Evolutionary conservation across 2,113 vertebrate species (phyloP).

Genomic region (Elephantulus edwardii): DNA sequence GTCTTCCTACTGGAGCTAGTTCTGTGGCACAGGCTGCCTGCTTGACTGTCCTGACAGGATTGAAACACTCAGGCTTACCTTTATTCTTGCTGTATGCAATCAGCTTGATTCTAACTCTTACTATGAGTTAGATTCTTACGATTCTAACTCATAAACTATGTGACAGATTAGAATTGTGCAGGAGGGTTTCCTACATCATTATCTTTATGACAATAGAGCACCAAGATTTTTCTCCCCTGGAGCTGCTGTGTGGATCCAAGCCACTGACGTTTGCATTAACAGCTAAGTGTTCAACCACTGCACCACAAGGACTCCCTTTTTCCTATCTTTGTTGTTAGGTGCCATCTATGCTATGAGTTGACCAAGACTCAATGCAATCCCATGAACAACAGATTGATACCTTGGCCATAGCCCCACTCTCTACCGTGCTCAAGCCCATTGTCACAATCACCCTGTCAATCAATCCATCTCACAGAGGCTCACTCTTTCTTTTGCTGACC

Average conservation of each 20-base stretch:
- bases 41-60: not conserved
- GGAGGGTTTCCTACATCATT: not conserved
- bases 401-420: too few relatives aligned
- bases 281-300: not conserved
- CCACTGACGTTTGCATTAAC: not conserved
- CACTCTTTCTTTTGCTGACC: too few relatives aligned
- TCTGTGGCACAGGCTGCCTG: accelerated
- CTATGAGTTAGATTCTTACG: too few relatives aligned
- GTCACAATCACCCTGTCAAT: too few relatives aligned
- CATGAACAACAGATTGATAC: too few relatives aligned
- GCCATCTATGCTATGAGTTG: not conserved
- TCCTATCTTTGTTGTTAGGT: not conserved
- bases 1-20: accelerated
- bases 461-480: too few relatives aligned
- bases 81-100: not conserved
- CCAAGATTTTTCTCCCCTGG: not conserved
- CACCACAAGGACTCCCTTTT: not conserved
- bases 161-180: not conserved
- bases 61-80: not conserved
- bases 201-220: not conserved
- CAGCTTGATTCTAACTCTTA: not conserved
- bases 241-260: not conserved
- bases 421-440: too few relatives aligned
- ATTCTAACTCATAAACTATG: not conserved
- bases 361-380: too few relatives aligned